Base-by-base conservation (phyloP, 2,797 vertebrate species). In the Xenops minutus region DNA sequence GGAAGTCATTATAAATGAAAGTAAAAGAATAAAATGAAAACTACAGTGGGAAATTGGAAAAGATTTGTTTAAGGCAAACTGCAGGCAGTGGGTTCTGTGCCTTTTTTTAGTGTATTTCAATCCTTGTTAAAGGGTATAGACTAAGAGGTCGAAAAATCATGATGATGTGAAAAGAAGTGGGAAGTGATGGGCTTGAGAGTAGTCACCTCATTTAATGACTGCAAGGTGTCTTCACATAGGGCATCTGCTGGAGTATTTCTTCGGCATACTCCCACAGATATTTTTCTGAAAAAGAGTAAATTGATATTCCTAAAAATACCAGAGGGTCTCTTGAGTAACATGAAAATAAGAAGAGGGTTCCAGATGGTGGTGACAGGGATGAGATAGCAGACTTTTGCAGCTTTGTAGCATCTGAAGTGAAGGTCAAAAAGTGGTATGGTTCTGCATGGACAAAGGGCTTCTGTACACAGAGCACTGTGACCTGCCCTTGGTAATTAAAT, bases 151-250 rank as follows among this genome's bases (percentile, higher is more conserved):
- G 24, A 51, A 64, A 86, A 95, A 96, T 80, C 39, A 89, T 9
- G 71, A 62, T 94, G 89, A 93, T 68, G 58, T 85, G 66, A 93
- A 96, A 97, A 94, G 80, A 77, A 91, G 67, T 82, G 82, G 85
- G 78, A 95, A 94, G 59, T 83, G 91, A 88, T 88, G 89, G 87
- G 27, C 69, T 91, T 83, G 88, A 82, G 79, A 91, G 73, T 16
- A 94, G 58, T 93, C 88, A 61, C 61, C 32, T 86, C 51, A 6
- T 75, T 89, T 95, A 93, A 85, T 76, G 73, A 39, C 67, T 93
- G 56, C 56, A 89, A 93, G 92, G 85, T 94, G 63, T 92, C 92
- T 93, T 93, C 78, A 49, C 69, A 59, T 69, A 87, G 76, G 39
- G 39, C 30, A 30, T 92, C 85, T 93, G 73, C 61, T 94, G 82